These are phyloP conservation scores for Alaudala cheleensis DNA, from an alignment of 2,113 vertebrate species.

Conservation along the genomic window DNA sequence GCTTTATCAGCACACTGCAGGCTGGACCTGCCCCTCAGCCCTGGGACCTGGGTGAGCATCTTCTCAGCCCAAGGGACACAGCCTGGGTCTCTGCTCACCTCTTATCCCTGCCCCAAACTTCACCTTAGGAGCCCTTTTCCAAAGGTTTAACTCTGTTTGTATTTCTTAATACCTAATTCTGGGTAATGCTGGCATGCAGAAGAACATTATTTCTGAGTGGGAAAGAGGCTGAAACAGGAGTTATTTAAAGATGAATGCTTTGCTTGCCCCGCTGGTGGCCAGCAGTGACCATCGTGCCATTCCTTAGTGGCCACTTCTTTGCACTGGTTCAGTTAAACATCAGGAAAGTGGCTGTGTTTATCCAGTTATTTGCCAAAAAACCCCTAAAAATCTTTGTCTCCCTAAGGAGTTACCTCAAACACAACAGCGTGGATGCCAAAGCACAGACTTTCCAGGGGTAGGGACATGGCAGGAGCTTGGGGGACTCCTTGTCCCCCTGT, in stretches of 20 bases:
- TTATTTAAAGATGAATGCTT: neutral
- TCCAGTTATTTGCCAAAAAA: neutral
- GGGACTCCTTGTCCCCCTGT: fast-evolving
- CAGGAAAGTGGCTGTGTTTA: neutral
- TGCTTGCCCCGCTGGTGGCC: neutral
- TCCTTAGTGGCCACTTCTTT: neutral
- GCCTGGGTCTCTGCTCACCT: neutral
- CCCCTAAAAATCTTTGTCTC: neutral
- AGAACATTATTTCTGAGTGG: neutral
- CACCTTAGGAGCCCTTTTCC: neutral
- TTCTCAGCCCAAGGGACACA: neutral
- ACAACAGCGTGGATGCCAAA: fast-evolving
- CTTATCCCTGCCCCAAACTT: neutral
- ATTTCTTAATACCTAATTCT: neutral
- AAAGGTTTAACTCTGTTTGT: neutral
- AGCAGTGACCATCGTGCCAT: neutral
- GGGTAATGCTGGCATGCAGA: neutral
- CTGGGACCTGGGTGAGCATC: neutral
- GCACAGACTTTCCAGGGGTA: neutral
- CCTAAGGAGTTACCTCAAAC: neutral
- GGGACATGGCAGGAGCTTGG: neutral
- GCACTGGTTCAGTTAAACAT: neutral
- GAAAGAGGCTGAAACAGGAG: neutral
- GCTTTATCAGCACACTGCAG: neutral
- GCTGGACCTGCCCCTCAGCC: neutral